Percentiles rank a stretch among this genome's conserved stretches.
Evolutionary conservation across 1,140 invertebrate species (phyloP).

Genomic region (Lordiphosa mommai): DNA sequence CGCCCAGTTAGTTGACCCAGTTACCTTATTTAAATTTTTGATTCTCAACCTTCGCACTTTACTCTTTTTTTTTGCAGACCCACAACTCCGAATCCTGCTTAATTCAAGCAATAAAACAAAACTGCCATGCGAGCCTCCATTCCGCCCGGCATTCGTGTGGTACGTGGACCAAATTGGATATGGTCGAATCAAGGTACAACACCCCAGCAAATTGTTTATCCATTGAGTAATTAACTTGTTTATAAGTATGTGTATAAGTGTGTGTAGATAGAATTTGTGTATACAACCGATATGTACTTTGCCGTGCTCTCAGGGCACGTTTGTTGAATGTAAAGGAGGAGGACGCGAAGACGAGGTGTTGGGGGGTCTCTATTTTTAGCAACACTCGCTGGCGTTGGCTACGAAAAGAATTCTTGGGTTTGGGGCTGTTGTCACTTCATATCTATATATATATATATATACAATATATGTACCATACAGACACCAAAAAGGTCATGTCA

Average conservation of each 20-base stretch:
- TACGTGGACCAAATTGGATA: slow-evolving; percentile 90
- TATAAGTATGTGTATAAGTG: slow-evolving; percentile 13
- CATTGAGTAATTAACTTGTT: slow-evolving; percentile 58
- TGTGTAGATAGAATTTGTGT: slow-evolving; percentile 5
- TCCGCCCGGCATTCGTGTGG: slow-evolving; percentile 86
- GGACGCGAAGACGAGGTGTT: slow-evolving; percentile 30
- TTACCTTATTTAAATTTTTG: slow-evolving; percentile 32
- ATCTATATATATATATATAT: slow-evolving; percentile 17
- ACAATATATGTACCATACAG: slow-evolving; percentile 8
- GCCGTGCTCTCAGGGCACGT: not conserved
- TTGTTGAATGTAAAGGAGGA: slow-evolving; percentile 63
- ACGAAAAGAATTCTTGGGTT: slow-evolving; percentile 40
- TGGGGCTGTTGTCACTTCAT: slow-evolving; percentile 47
- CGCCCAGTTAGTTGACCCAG: slow-evolving; percentile 63
- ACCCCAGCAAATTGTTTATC: slow-evolving; percentile 46
- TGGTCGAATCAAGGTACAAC: slow-evolving; percentile 86
- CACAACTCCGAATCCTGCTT: not conserved
- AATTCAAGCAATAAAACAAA: not conserved
- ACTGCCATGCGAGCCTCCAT: slow-evolving; percentile 69
- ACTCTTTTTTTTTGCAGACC: not conserved
- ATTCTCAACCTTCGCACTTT: no score
- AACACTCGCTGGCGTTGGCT: slow-evolving; percentile 45
- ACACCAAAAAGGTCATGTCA: slow-evolving; percentile 10
- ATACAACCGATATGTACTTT: slow-evolving; percentile 20
- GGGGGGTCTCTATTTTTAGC: slow-evolving; percentile 53